A percentile compares a stretch with the other conserved stretches of the same genome.
These are phyloP conservation scores for Polypterus bichir DNA, from an alignment of 2,113 vertebrate species.

Conservation along the genomic window DNA sequence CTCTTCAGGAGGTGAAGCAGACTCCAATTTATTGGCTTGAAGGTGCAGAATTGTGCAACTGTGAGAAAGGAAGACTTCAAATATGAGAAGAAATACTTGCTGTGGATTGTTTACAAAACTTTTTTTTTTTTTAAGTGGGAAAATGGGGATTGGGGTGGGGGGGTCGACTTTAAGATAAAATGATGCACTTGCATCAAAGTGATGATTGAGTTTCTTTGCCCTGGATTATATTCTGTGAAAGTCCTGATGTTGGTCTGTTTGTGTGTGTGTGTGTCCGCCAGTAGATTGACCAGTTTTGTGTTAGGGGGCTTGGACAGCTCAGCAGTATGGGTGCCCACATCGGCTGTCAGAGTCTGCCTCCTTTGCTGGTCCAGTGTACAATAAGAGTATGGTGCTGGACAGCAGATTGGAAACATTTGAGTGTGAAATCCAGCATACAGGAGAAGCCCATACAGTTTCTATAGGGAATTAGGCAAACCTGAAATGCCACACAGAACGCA, in stretches of 20 bases:
- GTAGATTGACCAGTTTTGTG: neutral
- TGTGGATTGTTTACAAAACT: slow-evolving; percentile 54
- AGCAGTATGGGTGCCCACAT: too few species aligned
- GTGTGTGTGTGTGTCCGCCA: neutral
- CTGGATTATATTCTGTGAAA: neutral
- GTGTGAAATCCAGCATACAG: too few species aligned
- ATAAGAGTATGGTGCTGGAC: too few species aligned
- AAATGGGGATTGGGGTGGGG: neutral
- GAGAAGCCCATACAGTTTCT: too few species aligned
- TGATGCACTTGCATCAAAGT: neutral
- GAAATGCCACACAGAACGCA: too few species aligned
- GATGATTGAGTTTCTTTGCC: too few species aligned
- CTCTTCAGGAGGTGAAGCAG: slow-evolving; percentile 9
- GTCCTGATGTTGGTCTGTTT: neutral
- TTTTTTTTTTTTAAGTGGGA: neutral
- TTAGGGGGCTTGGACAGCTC: neutral
- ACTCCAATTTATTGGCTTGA: slow-evolving; percentile 11
- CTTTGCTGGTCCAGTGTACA: too few species aligned
- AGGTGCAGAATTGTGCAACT: neutral
- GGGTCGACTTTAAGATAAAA: slow-evolving; percentile 15
- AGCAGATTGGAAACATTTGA: too few species aligned
- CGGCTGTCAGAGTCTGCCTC: too few species aligned
- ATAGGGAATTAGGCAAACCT: too few species aligned
- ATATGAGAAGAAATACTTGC: slow-evolving; percentile 31
- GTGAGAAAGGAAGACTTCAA: neutral